Evolutionary conservation across 2,888 invertebrate species (phyloP).

Genomic region (Hirtodrosophila confusa): DNA sequence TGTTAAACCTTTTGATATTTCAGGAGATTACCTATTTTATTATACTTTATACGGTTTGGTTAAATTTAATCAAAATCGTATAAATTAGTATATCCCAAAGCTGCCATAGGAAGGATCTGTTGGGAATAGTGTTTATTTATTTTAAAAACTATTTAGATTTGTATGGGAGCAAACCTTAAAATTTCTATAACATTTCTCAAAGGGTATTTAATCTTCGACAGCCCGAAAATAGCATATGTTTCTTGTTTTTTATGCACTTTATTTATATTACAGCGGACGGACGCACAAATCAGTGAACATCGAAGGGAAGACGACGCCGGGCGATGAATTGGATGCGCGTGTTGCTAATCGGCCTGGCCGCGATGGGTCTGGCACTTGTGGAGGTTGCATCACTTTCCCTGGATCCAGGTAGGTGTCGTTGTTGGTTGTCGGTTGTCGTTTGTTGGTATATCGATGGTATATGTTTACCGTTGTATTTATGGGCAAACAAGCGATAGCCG

Average conservation of each 20-base stretch:
- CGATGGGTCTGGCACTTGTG: slow-evolving; percentile 72
- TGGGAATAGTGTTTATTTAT: too few species aligned
- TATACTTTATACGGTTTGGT: too few species aligned
- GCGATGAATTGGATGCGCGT: slow-evolving; percentile 81
- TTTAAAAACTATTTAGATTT: too few species aligned
- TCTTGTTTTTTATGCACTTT: slow-evolving; percentile 38
- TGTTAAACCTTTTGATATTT: too few species aligned
- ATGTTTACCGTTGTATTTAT: slow-evolving; percentile 63
- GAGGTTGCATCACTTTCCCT: slow-evolving; percentile 82
- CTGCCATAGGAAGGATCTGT: too few species aligned
- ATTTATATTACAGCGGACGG: slow-evolving; percentile 68
- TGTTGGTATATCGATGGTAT: slow-evolving; percentile 2
- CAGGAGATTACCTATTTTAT: too few species aligned
- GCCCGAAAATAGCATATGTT: too few species aligned
- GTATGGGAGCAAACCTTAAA: too few species aligned
- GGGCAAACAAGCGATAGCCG: slow-evolving; percentile 55
- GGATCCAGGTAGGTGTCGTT: slow-evolving; percentile 82
- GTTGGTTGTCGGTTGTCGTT: background rate
- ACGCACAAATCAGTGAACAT: slow-evolving; percentile 34
- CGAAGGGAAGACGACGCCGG: slow-evolving; percentile 32
- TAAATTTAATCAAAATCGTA: too few species aligned
- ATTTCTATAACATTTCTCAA: too few species aligned
- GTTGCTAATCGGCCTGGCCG: slow-evolving; percentile 67
- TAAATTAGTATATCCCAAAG: too few species aligned
- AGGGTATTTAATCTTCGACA: too few species aligned